These are phyloP conservation scores for Acanthochromis polyacanthus DNA, from an alignment of 2,113 vertebrate genomes.

Conservation along the genomic window DNA sequence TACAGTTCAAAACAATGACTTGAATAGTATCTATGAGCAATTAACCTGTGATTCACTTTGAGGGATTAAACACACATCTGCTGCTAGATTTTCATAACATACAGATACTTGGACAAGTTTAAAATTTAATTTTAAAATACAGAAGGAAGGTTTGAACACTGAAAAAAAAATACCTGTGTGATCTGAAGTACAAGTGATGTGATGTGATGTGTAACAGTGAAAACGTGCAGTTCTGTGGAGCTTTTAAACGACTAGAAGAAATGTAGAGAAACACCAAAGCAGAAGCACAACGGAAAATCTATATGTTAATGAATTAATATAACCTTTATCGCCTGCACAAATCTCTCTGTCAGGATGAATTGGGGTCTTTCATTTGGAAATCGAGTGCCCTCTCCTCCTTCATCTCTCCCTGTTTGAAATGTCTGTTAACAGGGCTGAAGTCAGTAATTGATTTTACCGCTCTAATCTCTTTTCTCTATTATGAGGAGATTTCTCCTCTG, in stretches of 20 bases:
- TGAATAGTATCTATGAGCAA: not conserved
- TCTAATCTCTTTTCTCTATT: slow-evolving; percentile 60
- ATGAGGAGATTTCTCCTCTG: slow-evolving; percentile 57
- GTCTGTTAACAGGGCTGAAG: slow-evolving; percentile 27
- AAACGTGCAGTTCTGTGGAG: not conserved
- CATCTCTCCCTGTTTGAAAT: slow-evolving; percentile 32
- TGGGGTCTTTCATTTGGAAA: slow-evolving; percentile 18
- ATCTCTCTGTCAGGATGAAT: slow-evolving; percentile 10
- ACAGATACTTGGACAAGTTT: no score
- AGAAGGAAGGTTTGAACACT: no score
- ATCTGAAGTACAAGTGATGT: not conserved
- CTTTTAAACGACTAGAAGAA: not conserved
- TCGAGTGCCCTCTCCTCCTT: not conserved
- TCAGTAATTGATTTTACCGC: slow-evolving; percentile 64
- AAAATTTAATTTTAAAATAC: no score
- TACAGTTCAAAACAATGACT: not conserved
- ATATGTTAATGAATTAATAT: slow-evolving; percentile 17
- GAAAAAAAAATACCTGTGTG: not conserved
- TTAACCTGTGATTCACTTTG: not conserved
- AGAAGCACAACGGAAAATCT: not conserved
- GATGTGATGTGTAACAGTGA: slow-evolving; percentile 1
- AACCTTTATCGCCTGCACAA: slow-evolving; percentile 13
- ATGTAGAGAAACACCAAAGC: not conserved
- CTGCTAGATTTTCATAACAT: not conserved
- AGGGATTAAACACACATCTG: not conserved